Base-by-base conservation (phyloP, 2,113 vertebrate species). In the Burhinus oedicnemus region DNA sequence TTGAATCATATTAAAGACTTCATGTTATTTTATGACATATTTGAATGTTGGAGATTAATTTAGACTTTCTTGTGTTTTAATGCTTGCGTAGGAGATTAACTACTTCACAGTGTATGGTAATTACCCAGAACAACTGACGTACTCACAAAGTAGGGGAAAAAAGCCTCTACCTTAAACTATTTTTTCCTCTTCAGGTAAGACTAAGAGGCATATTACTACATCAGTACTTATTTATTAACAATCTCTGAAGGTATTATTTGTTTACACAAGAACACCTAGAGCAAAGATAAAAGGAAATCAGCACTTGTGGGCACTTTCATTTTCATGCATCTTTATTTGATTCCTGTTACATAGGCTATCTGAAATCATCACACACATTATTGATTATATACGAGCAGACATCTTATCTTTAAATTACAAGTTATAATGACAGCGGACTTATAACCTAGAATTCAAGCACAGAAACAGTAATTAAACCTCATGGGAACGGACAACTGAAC, bases 401-500 rank as follows among this genome's bases (percentile, higher is more conserved):
- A 15, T 11, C 25, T 58, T 25, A 55, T 1, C 18, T 21, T 76
- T 42, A 49, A 47, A 20, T 40, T 60, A 38, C 2, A 57, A 60
- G 7, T 38, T 55, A 34, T 5, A 29, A 32, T 12, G 8, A 25
- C 60, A 84, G 11, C 6, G 14, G 42, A 60, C 6, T 34, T 72
- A 13, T 4, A 60, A 7, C 6, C 12, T 54, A 36, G 82, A 82
- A 87, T 51, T 52, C 32, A 71, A 62, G 29, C 17, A 23, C 6
- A 45, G 29, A 58, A 91, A 61, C 2, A 17, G 15, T 10, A 42
- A 57, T 30, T 12, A 72, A 89, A 58, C 19, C 47, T 71, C 69
- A 70, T 1, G 1, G 34, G 23, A 85, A 64, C 0, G 1, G 9
- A n/a, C 7, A 70, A 18, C 30, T 19, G 17, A 77, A 32, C 5